Base-by-base conservation (phyloP, 2,888 invertebrate species). In the Parnassius orleans region DNA sequence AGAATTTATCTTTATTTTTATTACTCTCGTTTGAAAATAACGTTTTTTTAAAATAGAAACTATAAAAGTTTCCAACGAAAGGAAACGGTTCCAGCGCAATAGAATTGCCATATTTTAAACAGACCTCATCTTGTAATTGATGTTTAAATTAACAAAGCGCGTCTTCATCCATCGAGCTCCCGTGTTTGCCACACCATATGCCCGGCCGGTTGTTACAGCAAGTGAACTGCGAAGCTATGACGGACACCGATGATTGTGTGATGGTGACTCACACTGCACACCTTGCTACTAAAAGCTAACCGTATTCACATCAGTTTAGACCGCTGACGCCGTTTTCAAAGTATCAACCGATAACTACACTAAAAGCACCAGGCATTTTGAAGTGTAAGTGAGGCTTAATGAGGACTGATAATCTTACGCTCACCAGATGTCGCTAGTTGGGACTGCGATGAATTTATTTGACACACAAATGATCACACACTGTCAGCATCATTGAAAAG, bases 151-250 rank as follows among this genome's bases (percentile, higher is more conserved):
- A 53, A 10, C 41, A 12, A 10, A 10, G 3, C 15, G 15, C 43
- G 44, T 43, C 15, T 52, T 66, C 66, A 73, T 81, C 76, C 86
- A 81, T 81, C 83, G 79, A 83, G 80, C 77, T 72, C 69, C 72
- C 73, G 65, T 69, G 54, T 15, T 44, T 72, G 70, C 75, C 72
- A 72, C 70, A 77, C 76, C 75, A 74, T 69, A 79, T 77, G 80
- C 79, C 80, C 72, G 75, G 74, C 77, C 75, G 72, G 74, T 48
- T 78, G 80, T 72, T 73, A 78, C 76, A 74, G 72, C 78, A 14
- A 77, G 80, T 78, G 73, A 75, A 70, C 69, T 69, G 77, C 72
- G 68, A 76, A 76, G 76, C 75, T 65, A 66, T 71, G 73, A 72
- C 65, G 65, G 68, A 66, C 56, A 55, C 59, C 59, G 63, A 60